phyloP scores from a whole-genome alignment of 2,113 vertebrate genomes.

The Entosphenus tridentatus region DNA sequence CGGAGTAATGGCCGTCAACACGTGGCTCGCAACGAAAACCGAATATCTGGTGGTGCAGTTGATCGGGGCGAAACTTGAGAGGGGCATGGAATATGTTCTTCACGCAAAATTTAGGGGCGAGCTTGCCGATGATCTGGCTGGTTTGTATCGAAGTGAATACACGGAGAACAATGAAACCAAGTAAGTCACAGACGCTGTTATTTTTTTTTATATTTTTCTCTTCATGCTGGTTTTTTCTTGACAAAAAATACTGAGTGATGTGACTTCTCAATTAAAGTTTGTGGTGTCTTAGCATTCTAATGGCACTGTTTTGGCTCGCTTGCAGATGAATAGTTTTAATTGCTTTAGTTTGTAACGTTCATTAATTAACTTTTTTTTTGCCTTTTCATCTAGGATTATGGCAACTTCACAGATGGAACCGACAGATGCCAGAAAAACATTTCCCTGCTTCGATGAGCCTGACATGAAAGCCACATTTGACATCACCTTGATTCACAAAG shows the following conservation, averaged over 20 bases:
- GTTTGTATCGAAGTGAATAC: conserved; percentile 85
- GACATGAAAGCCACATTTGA: conserved; percentile 63
- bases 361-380: background rate
- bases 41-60: conserved; percentile 54
- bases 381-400: conserved; percentile 32
- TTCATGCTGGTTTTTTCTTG: background rate
- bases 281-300: too few species aligned
- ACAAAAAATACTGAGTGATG: too few species aligned
- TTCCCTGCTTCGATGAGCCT: conserved; percentile 84
- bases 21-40: conserved; percentile 27
- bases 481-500: conserved; percentile 34
- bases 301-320: too few species aligned
- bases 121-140: conserved; percentile 51
- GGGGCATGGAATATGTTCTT: conserved; percentile 24
- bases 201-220: background rate
- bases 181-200: conserved; percentile 22
- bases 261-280: too few species aligned
- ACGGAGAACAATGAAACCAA: conserved; percentile 17
- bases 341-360: too few species aligned
- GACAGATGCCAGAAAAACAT: conserved; percentile 47
- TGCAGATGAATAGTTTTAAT: too few species aligned
- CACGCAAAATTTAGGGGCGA: conserved; percentile 35
- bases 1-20: accelerated
- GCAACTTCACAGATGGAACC: conserved; percentile 86
- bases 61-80: conserved; percentile 6